Evolutionary conservation across 2,797 vertebrate species (phyloP), one percentile per base, ranked within the genome.

Genomic region (Telmatherina bonti): DNA sequence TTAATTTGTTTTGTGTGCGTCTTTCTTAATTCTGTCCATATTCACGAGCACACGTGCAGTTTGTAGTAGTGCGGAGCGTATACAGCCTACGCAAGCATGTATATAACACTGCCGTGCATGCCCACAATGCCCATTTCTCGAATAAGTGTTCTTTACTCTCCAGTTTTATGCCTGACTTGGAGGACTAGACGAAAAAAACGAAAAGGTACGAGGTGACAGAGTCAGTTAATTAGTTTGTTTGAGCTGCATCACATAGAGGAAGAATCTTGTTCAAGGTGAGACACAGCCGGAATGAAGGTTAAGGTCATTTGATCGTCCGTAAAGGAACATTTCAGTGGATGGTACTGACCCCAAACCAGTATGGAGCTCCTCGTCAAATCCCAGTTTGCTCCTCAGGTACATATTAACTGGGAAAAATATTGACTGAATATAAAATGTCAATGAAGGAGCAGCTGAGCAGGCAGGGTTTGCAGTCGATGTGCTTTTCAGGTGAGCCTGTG

Each of bases 151-250:
- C n/a, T n/a, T n/a, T n/a, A n/a, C n/a, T n/a, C n/a, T n/a, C n/a
- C n/a, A n/a, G n/a, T n/a, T n/a, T n/a, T n/a, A n/a, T n/a, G n/a
- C n/a, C n/a, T n/a, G n/a, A n/a, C n/a, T n/a, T n/a, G n/a, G n/a
- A n/a, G n/a, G n/a, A n/a, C n/a, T n/a, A n/a, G n/a, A n/a, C n/a
- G 0, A 35, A 59, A 70, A 36, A 84, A 65, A 81, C 69, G 53
- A 84, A 82, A 78, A 49, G 38, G 54, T 60, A 62, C 18, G 57
- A 78, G 64, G 77, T 24, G 5, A 78, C 64, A 59, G 70, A 75
- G 56, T 75, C 78, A 72, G 64, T 84, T 70, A 69, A 82, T 76
- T 52, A 62, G 76, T 76, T 88, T 78, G 73, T 83, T 82, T 62
- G 80, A 47, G 62, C 70, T 1, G 45, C 51, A 45, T 51, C 16